Conservation (phyloP, 2,113 vertebrate genomes). For the Aix galericulata region DNA sequence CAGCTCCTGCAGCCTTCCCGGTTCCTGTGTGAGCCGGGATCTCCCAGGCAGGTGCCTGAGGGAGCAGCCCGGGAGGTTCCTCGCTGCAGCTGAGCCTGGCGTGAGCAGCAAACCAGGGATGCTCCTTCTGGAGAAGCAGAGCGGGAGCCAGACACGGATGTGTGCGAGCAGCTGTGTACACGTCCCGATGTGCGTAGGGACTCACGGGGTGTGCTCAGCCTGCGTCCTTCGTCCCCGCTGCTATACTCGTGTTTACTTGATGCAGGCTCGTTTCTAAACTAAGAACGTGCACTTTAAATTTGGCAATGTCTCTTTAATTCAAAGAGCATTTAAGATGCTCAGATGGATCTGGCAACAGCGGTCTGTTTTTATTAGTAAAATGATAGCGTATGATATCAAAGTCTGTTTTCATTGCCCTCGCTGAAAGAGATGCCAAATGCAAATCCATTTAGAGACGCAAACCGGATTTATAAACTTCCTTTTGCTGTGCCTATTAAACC, state of each 20-base stretch:
- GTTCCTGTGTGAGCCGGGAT: fast-evolving
- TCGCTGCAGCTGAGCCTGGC: neutral
- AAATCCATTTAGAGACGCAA: neutral
- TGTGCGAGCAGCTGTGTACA: neutral
- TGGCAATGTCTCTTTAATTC: constrained; percentile 11
- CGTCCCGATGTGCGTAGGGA: fast-evolving
- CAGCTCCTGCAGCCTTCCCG: fast-evolving
- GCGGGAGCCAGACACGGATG: neutral
- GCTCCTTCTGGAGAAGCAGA: neutral
- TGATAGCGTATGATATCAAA: constrained; percentile 31
- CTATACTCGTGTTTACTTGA: neutral
- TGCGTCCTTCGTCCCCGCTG: neutral
- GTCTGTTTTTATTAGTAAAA: constrained; percentile 33
- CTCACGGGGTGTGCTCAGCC: fast-evolving
- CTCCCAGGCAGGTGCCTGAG: neutral
- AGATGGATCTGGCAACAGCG: neutral
- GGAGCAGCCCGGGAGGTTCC: neutral
- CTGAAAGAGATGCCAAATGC: constrained; percentile 19
- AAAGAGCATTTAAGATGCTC: neutral
- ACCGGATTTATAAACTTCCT: constrained; percentile 2
- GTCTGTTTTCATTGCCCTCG: neutral
- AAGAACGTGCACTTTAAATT: neutral
- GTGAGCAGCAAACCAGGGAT: neutral
- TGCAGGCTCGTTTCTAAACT: neutral
- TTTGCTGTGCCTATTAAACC: neutral